A percentile compares a stretch with the other conserved stretches of the same genome.
These are phyloP conservation scores for Sciurus carolinensis DNA, from an alignment of 2,797 vertebrate species.

Conservation along the genomic window DNA sequence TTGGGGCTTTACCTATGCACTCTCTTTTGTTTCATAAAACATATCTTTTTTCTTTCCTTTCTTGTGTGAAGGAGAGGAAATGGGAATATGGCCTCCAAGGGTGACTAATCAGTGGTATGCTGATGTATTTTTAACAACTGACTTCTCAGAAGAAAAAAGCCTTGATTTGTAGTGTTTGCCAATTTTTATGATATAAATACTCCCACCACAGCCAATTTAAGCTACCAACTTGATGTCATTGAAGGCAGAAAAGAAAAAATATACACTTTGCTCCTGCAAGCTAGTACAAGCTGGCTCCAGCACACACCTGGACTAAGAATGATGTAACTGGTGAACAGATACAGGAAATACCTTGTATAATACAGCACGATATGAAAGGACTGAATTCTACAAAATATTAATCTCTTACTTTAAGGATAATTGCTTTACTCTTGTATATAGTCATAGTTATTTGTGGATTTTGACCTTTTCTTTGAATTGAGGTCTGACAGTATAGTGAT, in stretches of 20 bases:
- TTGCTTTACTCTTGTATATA: not conserved
- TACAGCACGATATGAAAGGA: conserved; percentile 5
- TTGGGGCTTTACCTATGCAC: not conserved
- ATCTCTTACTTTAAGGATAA: conserved; percentile 45
- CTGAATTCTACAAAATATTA: not conserved
- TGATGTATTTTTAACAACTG: not conserved
- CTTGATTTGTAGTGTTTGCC: not conserved
- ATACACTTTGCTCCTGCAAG: not conserved
- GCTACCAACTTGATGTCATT: not conserved
- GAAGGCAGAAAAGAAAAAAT: not conserved
- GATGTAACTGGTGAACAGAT: not conserved
- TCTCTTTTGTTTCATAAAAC: not conserved
- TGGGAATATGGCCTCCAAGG: not conserved
- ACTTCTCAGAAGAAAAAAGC: not conserved
- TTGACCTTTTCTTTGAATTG: not conserved
- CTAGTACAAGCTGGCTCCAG: not conserved
- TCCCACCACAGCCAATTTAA: not conserved
- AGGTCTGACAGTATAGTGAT: not conserved
- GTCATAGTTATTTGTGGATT: not conserved
- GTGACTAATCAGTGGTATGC: not conserved
- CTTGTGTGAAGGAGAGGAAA: not conserved
- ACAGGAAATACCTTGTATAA: not conserved
- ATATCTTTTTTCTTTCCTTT: not conserved
- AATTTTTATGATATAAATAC: not conserved
- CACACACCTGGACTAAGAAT: not conserved